Evolutionary conservation across 2,888 invertebrate genomes (phyloP).

Genomic region (Stenoptilia bipunctidactyla): DNA sequence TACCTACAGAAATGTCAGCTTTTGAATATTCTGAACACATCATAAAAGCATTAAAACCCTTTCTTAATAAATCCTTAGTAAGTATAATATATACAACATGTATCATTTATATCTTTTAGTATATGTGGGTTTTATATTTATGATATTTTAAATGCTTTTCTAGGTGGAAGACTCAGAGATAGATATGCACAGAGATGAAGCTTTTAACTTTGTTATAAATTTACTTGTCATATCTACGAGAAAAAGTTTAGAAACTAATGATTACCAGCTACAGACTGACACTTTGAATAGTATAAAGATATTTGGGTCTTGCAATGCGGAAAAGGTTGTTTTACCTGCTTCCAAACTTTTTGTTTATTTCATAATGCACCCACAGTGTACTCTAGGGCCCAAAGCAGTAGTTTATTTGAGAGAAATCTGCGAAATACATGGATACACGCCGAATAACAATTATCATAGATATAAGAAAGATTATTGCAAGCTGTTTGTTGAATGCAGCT

Average conservation of each 20-base stretch:
- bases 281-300: constrained; percentile 65
- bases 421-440: constrained; percentile 59
- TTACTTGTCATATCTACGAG: constrained; percentile 54
- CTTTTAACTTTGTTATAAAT: constrained; percentile 42
- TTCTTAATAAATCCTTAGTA: constrained; percentile 21
- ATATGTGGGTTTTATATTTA: background rate
- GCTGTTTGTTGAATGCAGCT: constrained; percentile 72
- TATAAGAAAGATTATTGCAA: constrained; percentile 75
- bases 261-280: constrained; percentile 65
- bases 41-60: constrained; percentile 36
- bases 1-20: constrained; percentile 32
- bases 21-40: constrained; percentile 35
- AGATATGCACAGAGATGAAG: constrained; percentile 37
- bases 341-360: constrained; percentile 72
- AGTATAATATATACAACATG: constrained; percentile 2
- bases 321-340: constrained; percentile 47
- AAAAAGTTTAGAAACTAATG: constrained; percentile 58
- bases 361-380: constrained; percentile 74
- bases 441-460: constrained; percentile 72
- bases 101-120: background rate
- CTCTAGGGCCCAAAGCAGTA: constrained; percentile 67
- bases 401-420: constrained; percentile 71
- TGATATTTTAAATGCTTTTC: constrained; percentile 16
- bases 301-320: constrained; percentile 46
- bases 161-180: constrained; percentile 33